Evolutionary conservation across 1,140 invertebrate genomes (phyloP).

Genomic region (Battus philenor): DNA sequence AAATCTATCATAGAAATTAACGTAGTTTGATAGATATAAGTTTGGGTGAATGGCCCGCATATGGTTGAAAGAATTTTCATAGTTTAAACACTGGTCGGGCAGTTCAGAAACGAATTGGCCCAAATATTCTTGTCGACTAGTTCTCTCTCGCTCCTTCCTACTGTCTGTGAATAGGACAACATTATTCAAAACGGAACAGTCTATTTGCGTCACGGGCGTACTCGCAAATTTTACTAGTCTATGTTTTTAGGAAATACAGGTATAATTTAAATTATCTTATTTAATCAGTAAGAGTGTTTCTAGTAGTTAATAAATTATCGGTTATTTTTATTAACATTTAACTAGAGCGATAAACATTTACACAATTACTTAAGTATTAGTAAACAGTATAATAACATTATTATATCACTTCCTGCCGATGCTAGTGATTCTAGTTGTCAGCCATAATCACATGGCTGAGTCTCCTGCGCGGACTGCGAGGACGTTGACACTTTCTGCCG

Average conservation of each 20-base stretch:
- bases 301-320: too few species aligned
- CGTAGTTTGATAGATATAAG: too few species aligned
- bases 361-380: too few species aligned
- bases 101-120: constrained; percentile 10
- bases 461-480: not conserved
- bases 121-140: constrained; percentile 2
- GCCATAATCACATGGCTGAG: not conserved
- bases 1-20: too few species aligned
- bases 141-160: constrained; percentile 7
- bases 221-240: constrained; percentile 36
- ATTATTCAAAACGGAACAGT: constrained; percentile 18
- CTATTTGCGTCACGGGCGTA: constrained; percentile 41
- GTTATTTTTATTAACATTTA: too few species aligned
- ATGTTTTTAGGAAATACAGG: too few species aligned
- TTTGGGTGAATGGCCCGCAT: constrained; percentile 8
- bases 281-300: too few species aligned
- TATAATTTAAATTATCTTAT: too few species aligned
- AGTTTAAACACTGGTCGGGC: constrained; percentile 10
- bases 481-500: constrained; percentile 7
- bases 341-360: too few species aligned
- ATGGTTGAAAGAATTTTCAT: constrained; percentile 6
- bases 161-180: constrained; percentile 6
- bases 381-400: too few species aligned
- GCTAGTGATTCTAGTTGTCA: constrained; percentile 1
- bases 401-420: too few species aligned